These are phyloP conservation scores for Anaspis maculata DNA, from an alignment of 2,888 invertebrate genomes.

Conservation along the genomic window DNA sequence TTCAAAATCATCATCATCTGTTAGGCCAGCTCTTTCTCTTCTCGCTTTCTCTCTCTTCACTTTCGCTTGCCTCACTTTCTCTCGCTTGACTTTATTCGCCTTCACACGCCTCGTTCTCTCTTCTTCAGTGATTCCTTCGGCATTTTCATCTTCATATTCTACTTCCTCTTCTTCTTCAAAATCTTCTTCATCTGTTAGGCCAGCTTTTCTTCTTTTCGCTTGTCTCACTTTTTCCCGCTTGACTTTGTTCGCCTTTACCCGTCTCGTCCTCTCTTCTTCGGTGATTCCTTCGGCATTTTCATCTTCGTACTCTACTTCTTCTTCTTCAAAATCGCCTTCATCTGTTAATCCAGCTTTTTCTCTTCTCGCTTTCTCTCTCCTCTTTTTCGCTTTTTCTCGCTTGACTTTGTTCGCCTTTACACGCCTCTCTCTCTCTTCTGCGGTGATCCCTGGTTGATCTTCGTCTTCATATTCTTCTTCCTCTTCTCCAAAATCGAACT, in stretches of 20 bases:
- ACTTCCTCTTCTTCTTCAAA: conserved; percentile 1
- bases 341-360: background rate
- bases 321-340: background rate
- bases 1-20: background rate
- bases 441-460: conserved; percentile 3
- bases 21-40: background rate
- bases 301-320: conserved; percentile 2
- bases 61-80: background rate
- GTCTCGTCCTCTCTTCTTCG: background rate
- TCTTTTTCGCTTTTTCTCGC: background rate
- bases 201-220: background rate
- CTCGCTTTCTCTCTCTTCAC: background rate
- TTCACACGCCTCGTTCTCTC: background rate
- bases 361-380: background rate
- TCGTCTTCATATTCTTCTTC: conserved; percentile 3
- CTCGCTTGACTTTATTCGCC: background rate
- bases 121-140: conserved; percentile 3
- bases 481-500: background rate
- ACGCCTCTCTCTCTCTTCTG: too few relatives aligned
- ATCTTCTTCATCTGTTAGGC: background rate
- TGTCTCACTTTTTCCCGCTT: background rate
- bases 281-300: conserved; percentile 4
- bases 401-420: background rate
- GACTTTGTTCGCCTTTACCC: background rate
- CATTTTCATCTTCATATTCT: conserved; percentile 3